phyloP scores from a whole-genome alignment of 2,113 vertebrate species.

The Triplophysa tibetana region DNA sequence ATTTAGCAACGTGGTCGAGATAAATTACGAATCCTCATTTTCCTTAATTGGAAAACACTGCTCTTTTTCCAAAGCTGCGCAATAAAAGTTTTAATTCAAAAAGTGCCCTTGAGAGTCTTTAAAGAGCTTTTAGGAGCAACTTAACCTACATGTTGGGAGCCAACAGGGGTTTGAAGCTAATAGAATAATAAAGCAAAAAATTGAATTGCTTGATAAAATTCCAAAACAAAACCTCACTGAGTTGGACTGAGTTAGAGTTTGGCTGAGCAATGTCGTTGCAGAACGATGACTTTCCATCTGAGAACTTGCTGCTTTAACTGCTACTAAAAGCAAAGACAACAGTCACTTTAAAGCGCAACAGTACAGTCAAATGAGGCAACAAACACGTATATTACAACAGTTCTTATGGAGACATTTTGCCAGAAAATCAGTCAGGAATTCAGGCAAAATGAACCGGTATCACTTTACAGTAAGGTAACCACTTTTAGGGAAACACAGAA shows the following conservation, averaged over 20 bases:
- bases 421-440: too few species aligned
- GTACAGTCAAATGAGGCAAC: background rate
- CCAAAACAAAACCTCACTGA: conserved; percentile 52
- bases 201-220: conserved; percentile 48
- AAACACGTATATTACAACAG: conserved; percentile 49
- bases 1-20: conserved; percentile 5
- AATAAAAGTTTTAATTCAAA: conserved; percentile 47
- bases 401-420: background rate
- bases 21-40: conserved; percentile 14
- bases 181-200: conserved; percentile 50
- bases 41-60: conserved; percentile 17
- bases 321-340: background rate
- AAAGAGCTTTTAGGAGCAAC: conserved; percentile 40
- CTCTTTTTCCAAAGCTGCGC: conserved; percentile 38
- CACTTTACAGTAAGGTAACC: too few species aligned
- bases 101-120: conserved; percentile 29
- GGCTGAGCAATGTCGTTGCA: conserved; percentile 30
- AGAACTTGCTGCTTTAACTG: conserved; percentile 23
- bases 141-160: conserved; percentile 22
- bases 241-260: conserved; percentile 31
- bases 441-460: too few species aligned
- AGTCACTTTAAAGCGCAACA: conserved; percentile 30
- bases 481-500: too few species aligned
- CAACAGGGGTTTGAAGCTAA: conserved; percentile 55
- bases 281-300: conserved; percentile 3